Conservation (phyloP, 2,113 vertebrate genomes). For the Centropristis striata region DNA sequence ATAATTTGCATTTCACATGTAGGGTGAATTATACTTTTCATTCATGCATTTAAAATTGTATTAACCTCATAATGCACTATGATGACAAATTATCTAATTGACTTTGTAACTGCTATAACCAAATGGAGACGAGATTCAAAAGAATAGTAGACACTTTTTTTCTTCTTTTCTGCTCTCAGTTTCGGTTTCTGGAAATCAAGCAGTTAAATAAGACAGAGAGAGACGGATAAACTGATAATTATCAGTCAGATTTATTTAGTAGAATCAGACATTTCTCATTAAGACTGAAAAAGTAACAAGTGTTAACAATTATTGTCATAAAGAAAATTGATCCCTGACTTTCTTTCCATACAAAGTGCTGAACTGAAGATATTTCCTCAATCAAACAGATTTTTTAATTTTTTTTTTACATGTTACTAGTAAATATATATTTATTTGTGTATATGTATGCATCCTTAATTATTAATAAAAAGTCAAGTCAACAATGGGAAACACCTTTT, state of each 20-base stretch:
- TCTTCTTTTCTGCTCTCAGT: background rate
- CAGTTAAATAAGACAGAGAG: background rate
- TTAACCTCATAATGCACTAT: background rate
- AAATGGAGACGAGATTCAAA: background rate
- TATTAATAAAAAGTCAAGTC: conserved; percentile 8
- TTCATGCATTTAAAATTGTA: background rate
- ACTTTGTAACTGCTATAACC: background rate
- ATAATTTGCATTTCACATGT: background rate
- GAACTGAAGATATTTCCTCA: background rate
- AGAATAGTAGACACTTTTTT: background rate
- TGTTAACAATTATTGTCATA: background rate
- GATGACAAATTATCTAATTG: background rate
- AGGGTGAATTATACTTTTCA: background rate
- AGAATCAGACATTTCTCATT: background rate
- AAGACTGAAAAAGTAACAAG: conserved; percentile 2
- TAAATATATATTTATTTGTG: conserved; percentile 51
- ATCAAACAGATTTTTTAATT: background rate
- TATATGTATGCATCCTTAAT: background rate
- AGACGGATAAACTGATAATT: background rate
- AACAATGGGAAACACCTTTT: conserved; percentile 7
- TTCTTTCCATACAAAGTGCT: background rate
- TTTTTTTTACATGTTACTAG: background rate
- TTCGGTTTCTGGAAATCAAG: background rate
- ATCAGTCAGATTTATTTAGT: background rate
- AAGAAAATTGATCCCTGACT: background rate